Evolutionary conservation across 2,888 invertebrate species (phyloP).

Genomic region (Thumatha senex): DNA sequence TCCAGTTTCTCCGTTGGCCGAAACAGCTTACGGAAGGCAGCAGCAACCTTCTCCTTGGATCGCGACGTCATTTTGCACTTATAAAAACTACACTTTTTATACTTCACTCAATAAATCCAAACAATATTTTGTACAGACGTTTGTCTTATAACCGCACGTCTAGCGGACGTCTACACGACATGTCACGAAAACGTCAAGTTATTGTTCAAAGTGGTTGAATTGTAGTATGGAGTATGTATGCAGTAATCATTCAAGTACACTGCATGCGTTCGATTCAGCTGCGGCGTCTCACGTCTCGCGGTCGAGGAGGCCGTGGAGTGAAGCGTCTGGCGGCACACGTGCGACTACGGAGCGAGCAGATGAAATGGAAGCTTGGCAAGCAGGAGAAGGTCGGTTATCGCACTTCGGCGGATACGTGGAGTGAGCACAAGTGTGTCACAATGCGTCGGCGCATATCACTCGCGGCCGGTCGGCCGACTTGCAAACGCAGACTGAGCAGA

Average conservation of each 20-base stretch:
- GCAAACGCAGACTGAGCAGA: constrained; percentile 24
- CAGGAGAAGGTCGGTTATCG: constrained; percentile 67
- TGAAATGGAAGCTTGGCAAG: constrained; percentile 73
- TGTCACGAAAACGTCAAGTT: constrained; percentile 56
- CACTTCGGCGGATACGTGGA: constrained; percentile 52
- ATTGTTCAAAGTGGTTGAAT: constrained; percentile 42
- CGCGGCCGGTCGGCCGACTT: constrained; percentile 44
- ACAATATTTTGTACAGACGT: constrained; percentile 41
- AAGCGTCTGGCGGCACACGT: constrained; percentile 57
- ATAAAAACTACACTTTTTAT: constrained; percentile 48
- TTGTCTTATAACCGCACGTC: constrained; percentile 39
- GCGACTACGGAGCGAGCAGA: constrained; percentile 63
- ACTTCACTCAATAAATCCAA: constrained; percentile 47
- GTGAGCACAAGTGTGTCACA: constrained; percentile 58
- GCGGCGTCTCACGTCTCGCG: constrained; percentile 59
- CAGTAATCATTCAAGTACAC: constrained; percentile 29
- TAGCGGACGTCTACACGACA: constrained; percentile 51
- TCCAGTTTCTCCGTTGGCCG: constrained; percentile 88
- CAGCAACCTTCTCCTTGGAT: constrained; percentile 91
- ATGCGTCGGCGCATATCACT: constrained; percentile 56
- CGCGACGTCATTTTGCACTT: constrained; percentile 87
- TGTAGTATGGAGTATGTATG: constrained; percentile 21
- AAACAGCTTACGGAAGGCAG: constrained; percentile 91
- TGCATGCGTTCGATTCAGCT: constrained; percentile 49
- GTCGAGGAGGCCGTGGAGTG: constrained; percentile 38